phyloP scores from a whole-genome alignment of 2,888 invertebrate species.

The Apocheima hispidaria region DNA sequence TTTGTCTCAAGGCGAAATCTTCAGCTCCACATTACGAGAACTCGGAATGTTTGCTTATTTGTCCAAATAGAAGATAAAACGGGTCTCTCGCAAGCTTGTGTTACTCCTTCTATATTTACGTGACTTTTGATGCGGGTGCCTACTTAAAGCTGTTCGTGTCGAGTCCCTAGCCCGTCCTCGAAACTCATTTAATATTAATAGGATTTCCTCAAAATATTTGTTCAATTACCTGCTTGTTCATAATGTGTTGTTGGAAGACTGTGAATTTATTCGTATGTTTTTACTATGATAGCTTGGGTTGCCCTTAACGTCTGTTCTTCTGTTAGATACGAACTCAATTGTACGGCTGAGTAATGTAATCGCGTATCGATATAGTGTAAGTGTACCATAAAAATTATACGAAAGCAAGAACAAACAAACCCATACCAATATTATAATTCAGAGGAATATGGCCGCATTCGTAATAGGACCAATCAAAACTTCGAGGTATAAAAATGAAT shows the following conservation, averaged over 20 bases:
- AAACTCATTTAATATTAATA: constrained; percentile 51
- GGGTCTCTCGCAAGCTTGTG: constrained; percentile 44
- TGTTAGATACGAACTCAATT: constrained; percentile 15
- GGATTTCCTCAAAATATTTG: constrained; percentile 50
- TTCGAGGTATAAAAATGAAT: too few relatives aligned
- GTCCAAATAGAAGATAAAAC: constrained; percentile 48
- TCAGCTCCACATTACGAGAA: constrained; percentile 38
- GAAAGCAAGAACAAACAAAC: too few relatives aligned
- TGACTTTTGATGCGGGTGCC: constrained; percentile 53
- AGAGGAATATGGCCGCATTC: too few relatives aligned
- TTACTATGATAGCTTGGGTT: constrained; percentile 3
- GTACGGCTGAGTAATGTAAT: neutral
- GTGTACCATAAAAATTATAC: too few relatives aligned
- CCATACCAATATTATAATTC: too few relatives aligned
- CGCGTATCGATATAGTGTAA: neutral
- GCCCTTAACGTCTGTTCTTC: neutral
- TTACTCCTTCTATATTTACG: constrained; percentile 52
- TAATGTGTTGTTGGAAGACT: constrained; percentile 17
- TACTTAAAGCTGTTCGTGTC: constrained; percentile 46
- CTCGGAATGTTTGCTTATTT: constrained; percentile 48
- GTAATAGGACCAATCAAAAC: too few relatives aligned
- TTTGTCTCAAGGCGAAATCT: constrained; percentile 39
- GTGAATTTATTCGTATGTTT: constrained; percentile 9
- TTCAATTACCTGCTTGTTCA: constrained; percentile 43
- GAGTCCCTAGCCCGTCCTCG: constrained; percentile 40